Percentiles rank a stretch among this genome's conserved stretches.
Evolutionary conservation across 2,113 vertebrate species (phyloP).

Genomic region (Chaetops frenatus): DNA sequence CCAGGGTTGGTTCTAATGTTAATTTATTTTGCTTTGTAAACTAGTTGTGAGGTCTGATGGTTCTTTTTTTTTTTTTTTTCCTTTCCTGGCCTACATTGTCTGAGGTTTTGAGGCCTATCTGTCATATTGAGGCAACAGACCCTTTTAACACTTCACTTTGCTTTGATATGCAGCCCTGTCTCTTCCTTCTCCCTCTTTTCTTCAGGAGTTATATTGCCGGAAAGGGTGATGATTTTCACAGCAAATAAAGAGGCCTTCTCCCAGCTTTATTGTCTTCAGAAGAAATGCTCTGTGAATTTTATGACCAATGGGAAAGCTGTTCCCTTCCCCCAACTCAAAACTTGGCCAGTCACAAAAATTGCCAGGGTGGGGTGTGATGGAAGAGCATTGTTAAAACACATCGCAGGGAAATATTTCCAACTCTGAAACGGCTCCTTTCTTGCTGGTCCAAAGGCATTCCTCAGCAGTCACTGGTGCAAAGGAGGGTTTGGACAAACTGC

Average conservation of each 20-base stretch:
- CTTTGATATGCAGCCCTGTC: slow-evolving; percentile 89
- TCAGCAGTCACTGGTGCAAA: not conserved
- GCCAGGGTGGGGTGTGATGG: not conserved
- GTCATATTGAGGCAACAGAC: slow-evolving; percentile 82
- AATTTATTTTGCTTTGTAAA: slow-evolving; percentile 80
- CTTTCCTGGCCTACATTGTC: slow-evolving; percentile 40
- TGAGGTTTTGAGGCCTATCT: slow-evolving; percentile 65
- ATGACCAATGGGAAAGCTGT: slow-evolving; percentile 42
- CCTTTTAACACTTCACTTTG: slow-evolving; percentile 79
- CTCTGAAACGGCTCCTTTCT: not conserved
- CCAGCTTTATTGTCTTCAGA: slow-evolving; percentile 73
- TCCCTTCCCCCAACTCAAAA: slow-evolving; percentile 52
- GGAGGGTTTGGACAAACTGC: not conserved
- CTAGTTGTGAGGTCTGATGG: slow-evolving; percentile 74
- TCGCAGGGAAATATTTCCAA: not conserved
- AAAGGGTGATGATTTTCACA: slow-evolving; percentile 87
- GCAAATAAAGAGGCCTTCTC: slow-evolving; percentile 76
- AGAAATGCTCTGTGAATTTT: slow-evolving; percentile 57
- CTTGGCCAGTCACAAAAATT: slow-evolving; percentile 41
- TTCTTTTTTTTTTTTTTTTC: not conserved
- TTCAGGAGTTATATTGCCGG: slow-evolving; percentile 81
- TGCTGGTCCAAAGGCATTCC: not conserved
- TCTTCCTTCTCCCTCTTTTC: slow-evolving; percentile 78
- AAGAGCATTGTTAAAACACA: not conserved
- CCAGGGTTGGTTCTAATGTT: slow-evolving; percentile 74